Evolutionary conservation across 2,113 vertebrate species (phyloP).

Genomic region (Nothobranchius furzeri): DNA sequence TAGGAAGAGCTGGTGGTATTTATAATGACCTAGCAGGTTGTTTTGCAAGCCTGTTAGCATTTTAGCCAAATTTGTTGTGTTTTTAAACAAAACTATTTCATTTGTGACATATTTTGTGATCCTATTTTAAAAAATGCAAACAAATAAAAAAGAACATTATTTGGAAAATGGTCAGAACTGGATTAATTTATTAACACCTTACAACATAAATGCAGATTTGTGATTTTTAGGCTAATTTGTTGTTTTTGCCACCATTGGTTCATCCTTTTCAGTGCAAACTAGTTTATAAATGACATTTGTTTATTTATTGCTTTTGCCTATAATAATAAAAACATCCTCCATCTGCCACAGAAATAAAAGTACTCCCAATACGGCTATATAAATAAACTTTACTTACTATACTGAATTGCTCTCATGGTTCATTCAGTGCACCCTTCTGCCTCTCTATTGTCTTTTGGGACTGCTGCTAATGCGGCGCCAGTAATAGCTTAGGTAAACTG

Average conservation of each 20-base stretch:
- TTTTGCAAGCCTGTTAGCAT: too few relatives aligned
- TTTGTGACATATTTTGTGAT: background rate
- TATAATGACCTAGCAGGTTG: too few relatives aligned
- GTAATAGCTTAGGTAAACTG: conserved; percentile 50
- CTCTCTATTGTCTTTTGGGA: conserved; percentile 61
- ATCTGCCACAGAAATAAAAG: conserved; percentile 41
- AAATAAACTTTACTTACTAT: too few relatives aligned
- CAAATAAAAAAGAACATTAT: too few relatives aligned
- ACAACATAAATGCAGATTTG: too few relatives aligned
- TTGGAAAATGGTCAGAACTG: too few relatives aligned
- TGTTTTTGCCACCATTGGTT: background rate
- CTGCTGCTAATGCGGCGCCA: conserved; percentile 54
- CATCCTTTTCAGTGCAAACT: background rate
- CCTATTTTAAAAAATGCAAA: too few relatives aligned
- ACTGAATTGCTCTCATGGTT: conserved; percentile 64
- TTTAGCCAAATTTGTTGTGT: background rate
- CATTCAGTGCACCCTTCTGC: conserved; percentile 55
- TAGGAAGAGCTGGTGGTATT: too few relatives aligned
- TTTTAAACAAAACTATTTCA: background rate
- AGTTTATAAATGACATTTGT: background rate
- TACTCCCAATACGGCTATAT: conserved; percentile 37
- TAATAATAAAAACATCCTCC: conserved; percentile 55
- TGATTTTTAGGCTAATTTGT: too few relatives aligned
- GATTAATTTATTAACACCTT: too few relatives aligned
- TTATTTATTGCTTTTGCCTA: conserved; percentile 18